phyloP scores from a whole-genome alignment of 2,113 vertebrate species.

The Malurus cyaneus region DNA sequence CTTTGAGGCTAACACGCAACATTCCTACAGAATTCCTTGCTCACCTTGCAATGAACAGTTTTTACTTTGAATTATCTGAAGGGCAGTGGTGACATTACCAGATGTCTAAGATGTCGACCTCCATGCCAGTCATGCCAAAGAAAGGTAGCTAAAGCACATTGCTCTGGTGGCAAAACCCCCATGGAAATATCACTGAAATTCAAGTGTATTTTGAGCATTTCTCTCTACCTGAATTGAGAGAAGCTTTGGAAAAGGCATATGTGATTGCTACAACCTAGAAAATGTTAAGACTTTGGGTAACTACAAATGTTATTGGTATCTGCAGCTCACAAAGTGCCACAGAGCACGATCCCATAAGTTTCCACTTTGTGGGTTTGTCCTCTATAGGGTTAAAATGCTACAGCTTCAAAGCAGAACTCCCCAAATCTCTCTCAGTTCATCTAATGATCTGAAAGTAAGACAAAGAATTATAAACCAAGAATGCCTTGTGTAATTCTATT shows the following conservation, averaged over 20 bases:
- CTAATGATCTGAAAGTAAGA: neutral
- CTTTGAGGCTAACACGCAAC: neutral
- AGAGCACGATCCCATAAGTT: neutral
- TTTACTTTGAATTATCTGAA: neutral
- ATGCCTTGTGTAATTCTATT: neutral
- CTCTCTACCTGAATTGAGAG: neutral
- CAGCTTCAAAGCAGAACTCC: neutral
- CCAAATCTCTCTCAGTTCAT: neutral
- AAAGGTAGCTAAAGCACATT: neutral
- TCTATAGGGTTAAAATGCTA: neutral
- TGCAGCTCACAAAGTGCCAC: neutral
- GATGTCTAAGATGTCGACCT: neutral
- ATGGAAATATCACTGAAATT: neutral
- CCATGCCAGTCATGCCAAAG: neutral
- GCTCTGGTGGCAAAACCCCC: neutral
- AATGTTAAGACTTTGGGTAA: neutral
- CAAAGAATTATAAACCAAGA: neutral
- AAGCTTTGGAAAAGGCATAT: neutral
- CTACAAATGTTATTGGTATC: neutral
- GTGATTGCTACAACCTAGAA: neutral
- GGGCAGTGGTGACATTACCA: neutral
- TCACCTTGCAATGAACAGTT: neutral
- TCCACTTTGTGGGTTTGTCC: neutral
- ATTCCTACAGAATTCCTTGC: neutral
- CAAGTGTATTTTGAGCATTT: neutral